These are phyloP conservation scores for Atrichornis clamosus DNA, from an alignment of 2,113 vertebrate species.

Conservation along the genomic window DNA sequence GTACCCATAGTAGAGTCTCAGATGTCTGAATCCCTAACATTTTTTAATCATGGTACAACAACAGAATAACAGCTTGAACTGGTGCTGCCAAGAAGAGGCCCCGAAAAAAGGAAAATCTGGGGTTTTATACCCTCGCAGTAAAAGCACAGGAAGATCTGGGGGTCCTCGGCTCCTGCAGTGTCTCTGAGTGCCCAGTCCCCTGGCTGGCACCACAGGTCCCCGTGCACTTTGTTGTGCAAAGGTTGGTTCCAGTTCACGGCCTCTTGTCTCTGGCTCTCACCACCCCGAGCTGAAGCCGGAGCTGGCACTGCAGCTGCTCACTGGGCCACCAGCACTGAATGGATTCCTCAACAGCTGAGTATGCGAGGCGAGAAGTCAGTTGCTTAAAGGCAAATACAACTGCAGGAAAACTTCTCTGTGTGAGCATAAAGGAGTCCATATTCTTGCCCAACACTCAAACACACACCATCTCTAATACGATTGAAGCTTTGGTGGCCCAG, in stretches of 20 bases:
- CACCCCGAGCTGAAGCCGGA: rapidly evolving
- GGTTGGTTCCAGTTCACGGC: rapidly evolving
- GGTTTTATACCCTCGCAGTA: not conserved
- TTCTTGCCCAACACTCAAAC: not conserved
- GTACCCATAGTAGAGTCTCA: not conserved
- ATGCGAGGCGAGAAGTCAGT: not conserved
- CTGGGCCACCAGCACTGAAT: rapidly evolving
- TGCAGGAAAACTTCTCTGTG: not conserved
- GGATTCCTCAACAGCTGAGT: not conserved
- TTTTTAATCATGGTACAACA: not conserved
- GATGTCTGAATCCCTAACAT: not conserved
- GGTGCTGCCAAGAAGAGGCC: not conserved
- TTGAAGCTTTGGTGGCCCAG: not conserved
- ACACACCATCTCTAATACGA: not conserved
- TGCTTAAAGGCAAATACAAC: not conserved
- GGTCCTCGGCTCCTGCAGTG: rapidly evolving
- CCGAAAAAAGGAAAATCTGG: not conserved
- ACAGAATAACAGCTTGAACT: rapidly evolving
- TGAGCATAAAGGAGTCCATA: not conserved
- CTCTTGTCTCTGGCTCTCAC: not conserved
- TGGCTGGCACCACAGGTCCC: not conserved
- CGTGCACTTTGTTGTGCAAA: rapidly evolving
- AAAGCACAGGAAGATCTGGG: not conserved
- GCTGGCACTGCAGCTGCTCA: not conserved
- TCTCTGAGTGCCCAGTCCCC: not conserved